Evolutionary conservation across 1,140 invertebrate genomes (phyloP).

Genomic region (Ceratina calcarata): DNA sequence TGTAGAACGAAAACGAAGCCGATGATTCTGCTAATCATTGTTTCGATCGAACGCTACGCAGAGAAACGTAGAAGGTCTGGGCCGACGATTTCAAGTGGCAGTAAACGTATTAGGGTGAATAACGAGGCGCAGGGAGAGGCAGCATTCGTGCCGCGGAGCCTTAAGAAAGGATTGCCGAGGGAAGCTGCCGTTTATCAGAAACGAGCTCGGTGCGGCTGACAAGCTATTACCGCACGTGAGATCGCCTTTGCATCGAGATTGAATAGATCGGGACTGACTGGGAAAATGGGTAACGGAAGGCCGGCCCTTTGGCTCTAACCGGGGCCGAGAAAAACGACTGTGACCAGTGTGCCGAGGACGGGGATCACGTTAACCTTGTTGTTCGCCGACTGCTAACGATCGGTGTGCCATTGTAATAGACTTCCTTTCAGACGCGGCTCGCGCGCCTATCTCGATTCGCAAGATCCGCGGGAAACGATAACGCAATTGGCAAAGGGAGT

Average conservation of each 20-base stretch:
- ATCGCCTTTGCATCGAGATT: conserved; percentile 72
- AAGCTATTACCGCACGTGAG: conserved; percentile 69
- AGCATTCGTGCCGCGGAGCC: conserved; percentile 45
- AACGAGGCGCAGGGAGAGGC: neutral
- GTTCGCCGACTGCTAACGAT: conserved; percentile 5
- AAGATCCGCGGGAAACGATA: neutral
- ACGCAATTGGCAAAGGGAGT: neutral
- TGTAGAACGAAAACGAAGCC: too few relatives aligned
- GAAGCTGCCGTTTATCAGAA: conserved; percentile 70
- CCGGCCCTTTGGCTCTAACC: neutral
- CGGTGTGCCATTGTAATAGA: neutral
- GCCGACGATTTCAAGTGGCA: conserved; percentile 42
- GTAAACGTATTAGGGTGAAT: conserved; percentile 50
- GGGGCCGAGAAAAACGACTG: conserved; percentile 41
- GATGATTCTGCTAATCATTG: too few relatives aligned
- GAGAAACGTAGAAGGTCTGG: neutral
- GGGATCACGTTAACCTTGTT: conserved; percentile 50
- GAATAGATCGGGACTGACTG: conserved; percentile 62
- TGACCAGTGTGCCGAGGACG: neutral
- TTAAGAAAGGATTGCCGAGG: conserved; percentile 64
- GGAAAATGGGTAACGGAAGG: conserved; percentile 62
- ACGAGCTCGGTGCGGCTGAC: conserved; percentile 61
- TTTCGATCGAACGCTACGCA: too few relatives aligned
- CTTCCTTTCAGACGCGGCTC: neutral
- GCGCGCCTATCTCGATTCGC: neutral